Conservation (phyloP, 2,797 vertebrate genomes). For the Eurystomus glaucurus region DNA sequence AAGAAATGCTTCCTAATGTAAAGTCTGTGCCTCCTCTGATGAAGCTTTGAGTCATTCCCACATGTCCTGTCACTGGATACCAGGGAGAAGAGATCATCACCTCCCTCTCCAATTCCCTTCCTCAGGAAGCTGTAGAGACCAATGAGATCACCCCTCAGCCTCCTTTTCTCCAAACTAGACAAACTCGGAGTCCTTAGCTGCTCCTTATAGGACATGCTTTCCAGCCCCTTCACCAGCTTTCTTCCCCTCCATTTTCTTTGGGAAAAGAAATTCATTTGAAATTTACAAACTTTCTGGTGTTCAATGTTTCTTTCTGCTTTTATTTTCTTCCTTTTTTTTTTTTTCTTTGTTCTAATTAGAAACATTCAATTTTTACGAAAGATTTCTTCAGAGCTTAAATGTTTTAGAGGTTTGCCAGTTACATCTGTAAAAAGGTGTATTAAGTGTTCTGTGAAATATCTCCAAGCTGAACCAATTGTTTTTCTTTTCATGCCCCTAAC, state of each 20-base stretch:
- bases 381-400: neutral
- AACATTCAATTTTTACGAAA: too few relatives aligned
- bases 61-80: accelerated
- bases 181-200: neutral
- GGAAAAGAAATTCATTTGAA: accelerated
- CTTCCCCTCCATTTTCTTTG: neutral
- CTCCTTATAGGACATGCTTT: neutral
- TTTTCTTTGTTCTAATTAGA: too few relatives aligned
- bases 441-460: neutral
- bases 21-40: neutral
- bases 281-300: neutral
- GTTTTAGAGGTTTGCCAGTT: neutral
- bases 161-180: neutral
- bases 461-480: neutral
- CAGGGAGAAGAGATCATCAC: neutral
- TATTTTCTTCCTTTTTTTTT: too few relatives aligned
- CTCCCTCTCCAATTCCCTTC: neutral
- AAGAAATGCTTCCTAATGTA: neutral
- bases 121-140: neutral
- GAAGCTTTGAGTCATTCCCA: neutral
- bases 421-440: neutral
- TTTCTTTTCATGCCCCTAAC: neutral
- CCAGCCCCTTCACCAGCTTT: neutral
- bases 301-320: neutral
- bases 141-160: too few relatives aligned